phyloP scores from a whole-genome alignment of 1,140 invertebrate genomes.

The Leptoteleia sp. region DNA sequence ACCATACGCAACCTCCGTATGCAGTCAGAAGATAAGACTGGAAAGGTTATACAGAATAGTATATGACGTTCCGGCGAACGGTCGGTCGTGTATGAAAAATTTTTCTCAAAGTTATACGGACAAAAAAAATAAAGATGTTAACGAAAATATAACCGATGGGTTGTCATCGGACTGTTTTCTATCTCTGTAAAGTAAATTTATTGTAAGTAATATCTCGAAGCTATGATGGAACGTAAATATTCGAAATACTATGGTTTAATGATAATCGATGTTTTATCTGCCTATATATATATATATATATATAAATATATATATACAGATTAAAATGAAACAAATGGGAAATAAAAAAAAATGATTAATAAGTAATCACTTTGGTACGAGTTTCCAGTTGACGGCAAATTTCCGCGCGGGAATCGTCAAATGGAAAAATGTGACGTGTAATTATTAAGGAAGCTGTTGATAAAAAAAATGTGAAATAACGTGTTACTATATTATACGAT shows the following conservation, averaged over 20 bases:
- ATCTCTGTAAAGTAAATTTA: constrained; percentile 65
- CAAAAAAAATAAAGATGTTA: constrained; percentile 49
- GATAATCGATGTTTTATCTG: constrained; percentile 65
- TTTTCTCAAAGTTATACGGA: constrained; percentile 28
- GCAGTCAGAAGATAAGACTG: too few relatives aligned
- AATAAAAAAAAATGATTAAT: constrained; percentile 28
- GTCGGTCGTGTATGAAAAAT: too few relatives aligned
- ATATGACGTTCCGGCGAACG: too few relatives aligned
- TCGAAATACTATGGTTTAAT: constrained; percentile 52
- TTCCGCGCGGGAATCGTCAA: constrained; percentile 4
- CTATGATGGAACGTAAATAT: constrained; percentile 55
- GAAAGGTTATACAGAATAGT: not conserved
- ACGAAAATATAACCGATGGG: constrained; percentile 56
- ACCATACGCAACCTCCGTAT: constrained; percentile 5
- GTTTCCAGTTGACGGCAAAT: constrained; percentile 37
- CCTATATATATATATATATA: constrained; percentile 61
- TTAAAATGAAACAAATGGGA: constrained; percentile 17
- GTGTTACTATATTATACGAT: constrained; percentile 62
- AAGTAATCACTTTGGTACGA: constrained; percentile 49
- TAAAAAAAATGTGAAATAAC: constrained; percentile 65
- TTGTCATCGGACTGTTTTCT: constrained; percentile 59
- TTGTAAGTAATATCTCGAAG: constrained; percentile 61
- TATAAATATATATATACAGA: too few relatives aligned
- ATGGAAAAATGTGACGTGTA: constrained; percentile 44
- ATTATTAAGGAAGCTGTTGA: constrained; percentile 65